Base-by-base conservation (phyloP, 2,797 vertebrate genomes). In the Mus caroli region DNA sequence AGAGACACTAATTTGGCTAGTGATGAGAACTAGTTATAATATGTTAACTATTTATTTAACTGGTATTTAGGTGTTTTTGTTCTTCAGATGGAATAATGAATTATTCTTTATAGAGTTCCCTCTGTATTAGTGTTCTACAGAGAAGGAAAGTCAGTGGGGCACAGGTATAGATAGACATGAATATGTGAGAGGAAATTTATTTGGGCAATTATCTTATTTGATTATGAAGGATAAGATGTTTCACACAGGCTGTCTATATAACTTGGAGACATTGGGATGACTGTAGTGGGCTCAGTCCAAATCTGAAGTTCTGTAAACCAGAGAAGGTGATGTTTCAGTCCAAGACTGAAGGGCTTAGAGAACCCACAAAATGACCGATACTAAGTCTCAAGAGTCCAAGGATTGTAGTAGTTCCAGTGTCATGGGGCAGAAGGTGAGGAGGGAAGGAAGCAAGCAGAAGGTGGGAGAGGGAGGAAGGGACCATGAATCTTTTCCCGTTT, bases 11-110 rank as follows among this genome's bases (percentile, higher is more conserved):
- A 82, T 91, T 96, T 96, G 88, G 60, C 37, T 92, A 73, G 52
- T 94, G 62, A 88, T 85, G 6, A 95, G 40, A 95, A 93, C 6
- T 94, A 91, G 64, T 92, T 96, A 85, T 64, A 69, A 92, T 88
- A 88, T 89, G 26, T 82, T 86, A 73, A 31, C 82, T 95, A 52
- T 64, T 71, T 95, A 52, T 64, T 71, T 95, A 46, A 89, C 9
- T 94, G 75, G 60, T 89, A 95, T 91, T 94, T 96, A 56, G 17
- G 28, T 90, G 40, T 31, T 76, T 67, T n/a, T 71, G 15, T 71
- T 95, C 37, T 88, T 94, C 24, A 96, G 37, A 82, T 96, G 52
- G 89, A 37, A 85, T 75, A 88, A n/a, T 91, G 34, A 85, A 87
- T 95, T 95, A 73, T 78, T 88, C 19, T 96, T 75, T 76, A 79